Conservation (phyloP, 2,797 vertebrate species). For the Amazonetta brasiliensis region DNA sequence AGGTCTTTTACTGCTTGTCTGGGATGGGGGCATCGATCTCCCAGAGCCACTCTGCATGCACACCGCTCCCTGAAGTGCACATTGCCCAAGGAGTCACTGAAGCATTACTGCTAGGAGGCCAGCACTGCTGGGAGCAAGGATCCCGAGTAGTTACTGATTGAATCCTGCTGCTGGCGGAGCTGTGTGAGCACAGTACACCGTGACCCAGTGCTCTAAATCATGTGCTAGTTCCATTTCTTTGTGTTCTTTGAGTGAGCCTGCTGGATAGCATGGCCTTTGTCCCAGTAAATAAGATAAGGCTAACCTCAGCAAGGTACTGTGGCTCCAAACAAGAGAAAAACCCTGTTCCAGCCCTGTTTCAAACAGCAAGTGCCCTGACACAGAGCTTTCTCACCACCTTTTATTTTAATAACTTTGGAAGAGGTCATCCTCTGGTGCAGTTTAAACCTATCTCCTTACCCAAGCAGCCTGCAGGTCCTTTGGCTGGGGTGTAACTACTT, state of each 20-base stretch:
- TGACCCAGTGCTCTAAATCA: conserved; percentile 34
- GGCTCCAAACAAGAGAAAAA: neutral
- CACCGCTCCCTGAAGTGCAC: neutral
- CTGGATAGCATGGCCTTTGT: neutral
- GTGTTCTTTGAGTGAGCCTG: neutral
- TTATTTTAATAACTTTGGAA: neutral
- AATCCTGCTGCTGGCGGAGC: neutral
- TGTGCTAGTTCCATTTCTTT: conserved; percentile 11
- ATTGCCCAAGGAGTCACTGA: neutral
- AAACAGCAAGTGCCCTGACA: neutral
- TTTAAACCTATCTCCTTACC: neutral
- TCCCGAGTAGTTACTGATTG: neutral
- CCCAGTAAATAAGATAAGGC: neutral
- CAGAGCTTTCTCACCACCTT: neutral
- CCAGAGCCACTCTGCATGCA: neutral
- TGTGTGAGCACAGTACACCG: neutral
- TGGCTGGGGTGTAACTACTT: neutral
- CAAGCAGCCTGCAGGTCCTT: neutral
- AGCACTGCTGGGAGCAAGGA: neutral
- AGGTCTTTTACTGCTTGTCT: neutral
- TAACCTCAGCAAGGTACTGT: neutral
- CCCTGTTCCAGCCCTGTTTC: neutral
- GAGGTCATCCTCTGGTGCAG: neutral
- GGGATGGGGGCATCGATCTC: neutral
- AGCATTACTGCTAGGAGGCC: neutral